A percentile compares a stretch with the other conserved stretches of the same genome.
These are phyloP conservation scores for Fringilla coelebs DNA, from an alignment of 2,797 vertebrate genomes.

Conservation along the genomic window DNA sequence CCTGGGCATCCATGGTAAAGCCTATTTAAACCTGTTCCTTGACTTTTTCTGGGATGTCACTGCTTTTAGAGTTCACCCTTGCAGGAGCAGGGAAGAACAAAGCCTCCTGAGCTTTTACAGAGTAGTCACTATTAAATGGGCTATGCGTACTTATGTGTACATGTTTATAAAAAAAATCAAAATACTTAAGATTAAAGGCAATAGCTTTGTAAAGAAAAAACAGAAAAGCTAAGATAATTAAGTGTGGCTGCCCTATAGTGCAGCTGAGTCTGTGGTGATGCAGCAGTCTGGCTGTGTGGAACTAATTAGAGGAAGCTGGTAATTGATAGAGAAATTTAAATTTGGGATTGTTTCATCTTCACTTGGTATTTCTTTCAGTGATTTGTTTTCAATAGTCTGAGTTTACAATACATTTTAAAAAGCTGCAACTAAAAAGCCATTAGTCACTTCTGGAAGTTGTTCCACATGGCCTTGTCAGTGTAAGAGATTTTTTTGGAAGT, in stretches of 20 bases:
- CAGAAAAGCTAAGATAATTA: background rate
- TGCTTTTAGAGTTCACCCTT: background rate
- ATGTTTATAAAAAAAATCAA: background rate
- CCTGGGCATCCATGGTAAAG: background rate
- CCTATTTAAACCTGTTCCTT: background rate
- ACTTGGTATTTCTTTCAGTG: background rate
- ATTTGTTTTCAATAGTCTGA: background rate
- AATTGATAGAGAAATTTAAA: background rate
- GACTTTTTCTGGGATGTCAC: background rate
- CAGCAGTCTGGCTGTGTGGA: background rate
- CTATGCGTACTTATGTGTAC: background rate
- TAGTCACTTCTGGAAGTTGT: background rate
- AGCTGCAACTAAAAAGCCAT: background rate
- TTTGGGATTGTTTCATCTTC: background rate
- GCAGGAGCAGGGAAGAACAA: background rate
- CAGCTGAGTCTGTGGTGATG: background rate
- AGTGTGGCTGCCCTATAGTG: background rate
- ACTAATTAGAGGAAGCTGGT: background rate
- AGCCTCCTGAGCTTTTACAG: background rate
- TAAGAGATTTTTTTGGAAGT: background rate
- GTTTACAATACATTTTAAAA: background rate
- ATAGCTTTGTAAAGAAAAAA: background rate
- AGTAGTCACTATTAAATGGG: background rate
- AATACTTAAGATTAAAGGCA: background rate
- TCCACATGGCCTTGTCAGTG: accelerated